Base-by-base conservation (phyloP, 2,113 vertebrate species). In the Cnemophilus loriae region DNA sequence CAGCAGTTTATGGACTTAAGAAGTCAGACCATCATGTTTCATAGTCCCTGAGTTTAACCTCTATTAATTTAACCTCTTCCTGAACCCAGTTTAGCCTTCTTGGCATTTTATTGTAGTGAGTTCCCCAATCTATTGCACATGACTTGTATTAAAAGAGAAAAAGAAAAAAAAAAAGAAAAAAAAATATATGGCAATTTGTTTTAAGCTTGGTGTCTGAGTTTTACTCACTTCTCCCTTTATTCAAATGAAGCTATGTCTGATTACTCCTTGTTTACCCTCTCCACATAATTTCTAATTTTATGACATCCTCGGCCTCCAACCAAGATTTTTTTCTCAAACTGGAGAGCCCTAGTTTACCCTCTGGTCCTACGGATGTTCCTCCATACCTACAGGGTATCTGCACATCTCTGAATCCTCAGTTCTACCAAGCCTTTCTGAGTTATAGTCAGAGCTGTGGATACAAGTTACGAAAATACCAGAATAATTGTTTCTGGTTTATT, bases 51-150 rank as follows among this genome's bases (percentile, higher is more conserved):
- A 73, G 67, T 73, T 91, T 79, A 91, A 79, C 55, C 18, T 81
- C 73, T 77, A 79, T 35, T 46, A 95, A 89, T 92, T 96, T 96
- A 96, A 94, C 82, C 88, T 94, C 78, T 82, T 96, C 44, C 56
- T 88, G 78, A 90, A 94, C 74, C n/a, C 75, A 69, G 68, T 76
- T 24, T 49, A 37, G 28, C 16, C 57, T 60, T 85, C 37, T 44
- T 73, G 61, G 91, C 32, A 65, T 56, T 94, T 91, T 79, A 64
- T 13, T 79, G 26, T n/a, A 20, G 20, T 10, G 24, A 87, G 37
- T 68, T 94, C 63, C 41, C 57, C 63, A 69, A 64, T 71, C 13
- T 13, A 82, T 68, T 75, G n/a, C 56, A 87, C 35, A 59, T 39
- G 42, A 21, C 23, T 78, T 68, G 5, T 21, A 88, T 27, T 75